Conservation (phyloP, 2,888 invertebrate species). For the Ypsolopha sequella region DNA sequence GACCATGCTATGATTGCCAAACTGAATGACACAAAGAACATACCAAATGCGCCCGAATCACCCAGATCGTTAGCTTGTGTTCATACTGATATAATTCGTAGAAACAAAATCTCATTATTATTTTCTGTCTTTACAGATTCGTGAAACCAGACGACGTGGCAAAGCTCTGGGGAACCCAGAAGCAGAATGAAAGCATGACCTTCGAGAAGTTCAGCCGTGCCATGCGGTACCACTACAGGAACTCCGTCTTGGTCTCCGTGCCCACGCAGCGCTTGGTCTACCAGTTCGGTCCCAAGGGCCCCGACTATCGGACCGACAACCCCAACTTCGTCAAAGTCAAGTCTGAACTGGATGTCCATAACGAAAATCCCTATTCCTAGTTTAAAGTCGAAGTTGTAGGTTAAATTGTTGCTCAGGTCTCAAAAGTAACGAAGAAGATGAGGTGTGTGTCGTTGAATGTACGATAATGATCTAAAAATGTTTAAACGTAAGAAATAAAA, state of each 20-base stretch:
- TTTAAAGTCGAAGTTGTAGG: slow-evolving; percentile 23
- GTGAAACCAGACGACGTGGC: slow-evolving; percentile 90
- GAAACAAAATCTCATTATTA: no score
- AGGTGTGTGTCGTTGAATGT: no score
- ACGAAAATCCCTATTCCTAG: slow-evolving; percentile 38
- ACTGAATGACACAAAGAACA: no score
- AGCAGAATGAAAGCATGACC: slow-evolving; percentile 90
- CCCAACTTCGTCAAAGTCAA: slow-evolving; percentile 63
- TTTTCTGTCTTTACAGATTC: slow-evolving; percentile 65
- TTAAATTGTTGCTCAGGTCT: neutral
- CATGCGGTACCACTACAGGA: slow-evolving; percentile 89
- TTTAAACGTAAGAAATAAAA: no score
- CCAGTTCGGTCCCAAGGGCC: slow-evolving; percentile 85
- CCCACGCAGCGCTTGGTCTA: slow-evolving; percentile 83
- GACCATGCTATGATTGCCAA: no score
- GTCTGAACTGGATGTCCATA: slow-evolving; percentile 35
- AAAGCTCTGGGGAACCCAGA: slow-evolving; percentile 86
- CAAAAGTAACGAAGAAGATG: no score
- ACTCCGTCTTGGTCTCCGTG: slow-evolving; percentile 80
- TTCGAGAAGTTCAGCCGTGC: slow-evolving; percentile 94
- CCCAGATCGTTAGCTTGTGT: no score
- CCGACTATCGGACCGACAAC: slow-evolving; percentile 79
- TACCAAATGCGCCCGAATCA: no score
- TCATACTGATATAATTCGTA: no score
- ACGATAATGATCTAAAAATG: no score